Conservation (phyloP, 2,888 invertebrate genomes). For the Drosophila mimica region DNA sequence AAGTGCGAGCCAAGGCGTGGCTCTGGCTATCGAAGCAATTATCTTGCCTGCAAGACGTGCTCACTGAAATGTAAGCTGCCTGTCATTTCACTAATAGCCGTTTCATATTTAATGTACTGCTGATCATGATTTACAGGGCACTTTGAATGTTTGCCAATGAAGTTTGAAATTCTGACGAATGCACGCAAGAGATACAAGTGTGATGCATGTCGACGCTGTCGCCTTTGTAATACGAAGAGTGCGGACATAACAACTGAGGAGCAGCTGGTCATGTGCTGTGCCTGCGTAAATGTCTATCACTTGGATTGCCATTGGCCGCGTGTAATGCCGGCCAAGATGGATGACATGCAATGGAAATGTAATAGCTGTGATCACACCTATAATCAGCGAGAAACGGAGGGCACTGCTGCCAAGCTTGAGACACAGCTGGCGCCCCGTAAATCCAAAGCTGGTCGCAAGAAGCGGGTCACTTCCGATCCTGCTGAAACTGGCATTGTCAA, state of each 20-base stretch:
- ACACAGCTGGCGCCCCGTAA: constrained; percentile 33
- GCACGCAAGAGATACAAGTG: constrained; percentile 90
- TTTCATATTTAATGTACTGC: not conserved
- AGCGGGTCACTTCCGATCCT: constrained; percentile 48
- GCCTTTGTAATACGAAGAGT: constrained; percentile 70
- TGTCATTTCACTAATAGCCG: not conserved
- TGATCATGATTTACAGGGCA: constrained; percentile 74
- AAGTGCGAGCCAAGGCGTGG: constrained; percentile 78
- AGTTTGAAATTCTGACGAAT: constrained; percentile 71
- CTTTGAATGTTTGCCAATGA: constrained; percentile 70
- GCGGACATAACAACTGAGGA: constrained; percentile 80
- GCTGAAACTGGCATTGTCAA: not conserved
- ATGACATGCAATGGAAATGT: constrained; percentile 89
- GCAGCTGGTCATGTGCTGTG: constrained; percentile 90
- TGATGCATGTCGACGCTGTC: constrained; percentile 95
- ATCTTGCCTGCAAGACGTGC: constrained; percentile 79
- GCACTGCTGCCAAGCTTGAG: not conserved
- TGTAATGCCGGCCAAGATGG: constrained; percentile 86
- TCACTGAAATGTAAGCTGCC: constrained; percentile 67
- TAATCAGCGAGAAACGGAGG: constrained; percentile 16
- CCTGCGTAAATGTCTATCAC: constrained; percentile 95
- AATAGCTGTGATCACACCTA: constrained; percentile 86
- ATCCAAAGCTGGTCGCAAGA: constrained; percentile 59
- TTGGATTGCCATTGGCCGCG: constrained; percentile 91
- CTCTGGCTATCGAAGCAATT: constrained; percentile 75